These are phyloP conservation scores for Drosophila ananassae DNA, from an alignment of 1,140 invertebrate species.

Conservation along the genomic window DNA sequence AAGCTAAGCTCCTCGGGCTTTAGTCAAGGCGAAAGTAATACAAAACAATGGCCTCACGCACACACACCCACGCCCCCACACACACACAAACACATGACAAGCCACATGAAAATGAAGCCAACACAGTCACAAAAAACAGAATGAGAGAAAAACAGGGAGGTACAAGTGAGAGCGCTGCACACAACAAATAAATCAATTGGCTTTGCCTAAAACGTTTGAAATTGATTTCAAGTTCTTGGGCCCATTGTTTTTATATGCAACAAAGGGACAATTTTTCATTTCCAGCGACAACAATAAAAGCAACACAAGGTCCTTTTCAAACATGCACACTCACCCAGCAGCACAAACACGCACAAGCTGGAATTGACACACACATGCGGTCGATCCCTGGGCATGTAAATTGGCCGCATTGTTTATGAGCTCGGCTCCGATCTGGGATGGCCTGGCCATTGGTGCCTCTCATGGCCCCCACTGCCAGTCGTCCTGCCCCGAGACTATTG, in stretches of 20 bases:
- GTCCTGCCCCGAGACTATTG: constrained; percentile 55
- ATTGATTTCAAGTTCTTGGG: constrained; percentile 80
- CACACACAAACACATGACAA: constrained; percentile 4
- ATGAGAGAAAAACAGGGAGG: background rate
- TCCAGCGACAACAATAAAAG: constrained; percentile 63
- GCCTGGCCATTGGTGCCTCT: constrained; percentile 20
- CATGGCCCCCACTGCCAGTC: constrained; percentile 1
- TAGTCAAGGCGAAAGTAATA: constrained; percentile 54
- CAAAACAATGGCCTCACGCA: constrained; percentile 48
- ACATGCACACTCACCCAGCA: constrained; percentile 29
- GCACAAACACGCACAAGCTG: constrained; percentile 12
- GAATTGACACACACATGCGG: constrained; percentile 31
- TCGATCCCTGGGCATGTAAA: constrained; percentile 72
- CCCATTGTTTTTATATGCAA: constrained; percentile 81
- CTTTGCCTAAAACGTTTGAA: constrained; percentile 80
- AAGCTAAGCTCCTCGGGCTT: constrained; percentile 40
- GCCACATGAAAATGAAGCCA: background rate
- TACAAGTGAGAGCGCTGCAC: constrained; percentile 7
- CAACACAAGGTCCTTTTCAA: constrained; percentile 57
- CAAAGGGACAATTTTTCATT: constrained; percentile 81
- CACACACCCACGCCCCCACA: constrained; percentile 16
- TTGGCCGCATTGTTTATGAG: constrained; percentile 80
- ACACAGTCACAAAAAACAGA: constrained; percentile 19
- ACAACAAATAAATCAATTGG: constrained; percentile 78
- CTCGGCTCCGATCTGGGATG: constrained; percentile 23